Conservation (phyloP, 1,140 invertebrate genomes). For the Lasaia peninsularis region DNA sequence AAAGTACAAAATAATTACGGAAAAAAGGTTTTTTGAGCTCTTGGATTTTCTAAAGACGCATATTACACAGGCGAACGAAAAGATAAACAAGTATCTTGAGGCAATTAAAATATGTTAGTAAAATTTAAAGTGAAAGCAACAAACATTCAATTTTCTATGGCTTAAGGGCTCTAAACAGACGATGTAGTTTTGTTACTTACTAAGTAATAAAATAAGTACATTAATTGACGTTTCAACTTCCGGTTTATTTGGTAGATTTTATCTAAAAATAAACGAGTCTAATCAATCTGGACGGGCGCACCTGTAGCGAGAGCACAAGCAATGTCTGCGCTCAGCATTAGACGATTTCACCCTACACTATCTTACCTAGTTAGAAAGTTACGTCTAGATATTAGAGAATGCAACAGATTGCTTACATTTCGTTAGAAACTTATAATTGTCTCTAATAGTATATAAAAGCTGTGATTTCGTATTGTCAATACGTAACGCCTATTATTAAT, state of each 20-base stretch:
- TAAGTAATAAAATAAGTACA: neutral
- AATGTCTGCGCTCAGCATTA: conserved; percentile 9
- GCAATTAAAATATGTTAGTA: too few relatives aligned
- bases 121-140: too few relatives aligned
- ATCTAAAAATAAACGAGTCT: conserved; percentile 3
- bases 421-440: conserved; percentile 10
- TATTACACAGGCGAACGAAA: too few relatives aligned
- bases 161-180: too few relatives aligned
- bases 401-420: conserved; percentile 16
- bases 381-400: conserved; percentile 38
- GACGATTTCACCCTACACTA: conserved; percentile 56
- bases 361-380: conserved; percentile 55
- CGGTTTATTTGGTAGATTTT: neutral
- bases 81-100: too few relatives aligned
- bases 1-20: too few relatives aligned
- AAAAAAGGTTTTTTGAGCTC: too few relatives aligned
- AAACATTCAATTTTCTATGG: too few relatives aligned
- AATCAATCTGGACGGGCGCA: conserved; percentile 3
- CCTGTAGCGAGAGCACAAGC: conserved; percentile 4
- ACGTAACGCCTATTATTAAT: too few relatives aligned
- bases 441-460: conserved; percentile 4
- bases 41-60: too few relatives aligned
- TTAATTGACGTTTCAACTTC: neutral
- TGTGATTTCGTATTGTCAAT: neutral
- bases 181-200: too few relatives aligned